Conservation (phyloP, 1,140 invertebrate species). For the Drosophila pseudoobscura region DNA sequence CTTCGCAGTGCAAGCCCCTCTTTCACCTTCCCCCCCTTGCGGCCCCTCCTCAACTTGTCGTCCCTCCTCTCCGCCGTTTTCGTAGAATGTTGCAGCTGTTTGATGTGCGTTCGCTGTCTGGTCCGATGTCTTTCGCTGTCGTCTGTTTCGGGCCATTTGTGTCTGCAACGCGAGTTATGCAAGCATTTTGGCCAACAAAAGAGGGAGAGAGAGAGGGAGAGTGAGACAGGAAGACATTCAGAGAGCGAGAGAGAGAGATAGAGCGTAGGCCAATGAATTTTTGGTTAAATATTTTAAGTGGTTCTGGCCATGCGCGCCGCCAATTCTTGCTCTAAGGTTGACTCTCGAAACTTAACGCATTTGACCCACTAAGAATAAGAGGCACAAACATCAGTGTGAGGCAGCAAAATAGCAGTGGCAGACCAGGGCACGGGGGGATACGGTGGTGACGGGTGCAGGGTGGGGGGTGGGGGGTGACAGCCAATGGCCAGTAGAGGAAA, state of each 20-base stretch:
- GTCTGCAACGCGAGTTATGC: conserved; percentile 59
- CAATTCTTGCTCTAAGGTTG: conserved; percentile 54
- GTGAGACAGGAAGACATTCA: conserved; percentile 15
- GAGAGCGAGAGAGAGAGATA: conserved; percentile 35
- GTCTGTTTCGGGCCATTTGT: conserved; percentile 36
- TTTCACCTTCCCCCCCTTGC: conserved; percentile 4
- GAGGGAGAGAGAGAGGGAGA: conserved; percentile 7
- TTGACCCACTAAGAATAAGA: conserved; percentile 67
- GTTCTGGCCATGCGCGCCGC: conserved; percentile 62
- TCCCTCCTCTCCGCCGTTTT: conserved; percentile 7
- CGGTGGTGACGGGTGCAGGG: no score
- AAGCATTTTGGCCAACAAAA: conserved; percentile 46
- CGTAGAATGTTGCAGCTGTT: conserved; percentile 58
- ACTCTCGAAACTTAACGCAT: conserved; percentile 68
- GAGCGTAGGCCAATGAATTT: conserved; percentile 16
- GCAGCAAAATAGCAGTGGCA: no score
- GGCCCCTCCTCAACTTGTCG: not conserved
- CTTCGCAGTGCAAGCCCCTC: conserved; percentile 27
- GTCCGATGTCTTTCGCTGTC: conserved; percentile 13
- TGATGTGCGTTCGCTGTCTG: conserved; percentile 58
- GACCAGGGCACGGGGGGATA: no score
- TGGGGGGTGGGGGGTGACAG: not conserved
- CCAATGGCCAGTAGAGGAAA: conserved; percentile 13
- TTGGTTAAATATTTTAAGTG: conserved; percentile 78
- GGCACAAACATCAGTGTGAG: conserved; percentile 1